A percentile compares a stretch with the other conserved stretches of the same genome.
These are phyloP conservation scores for Elmis aenea DNA, from an alignment of 2,888 invertebrate genomes.

Conservation along the genomic window DNA sequence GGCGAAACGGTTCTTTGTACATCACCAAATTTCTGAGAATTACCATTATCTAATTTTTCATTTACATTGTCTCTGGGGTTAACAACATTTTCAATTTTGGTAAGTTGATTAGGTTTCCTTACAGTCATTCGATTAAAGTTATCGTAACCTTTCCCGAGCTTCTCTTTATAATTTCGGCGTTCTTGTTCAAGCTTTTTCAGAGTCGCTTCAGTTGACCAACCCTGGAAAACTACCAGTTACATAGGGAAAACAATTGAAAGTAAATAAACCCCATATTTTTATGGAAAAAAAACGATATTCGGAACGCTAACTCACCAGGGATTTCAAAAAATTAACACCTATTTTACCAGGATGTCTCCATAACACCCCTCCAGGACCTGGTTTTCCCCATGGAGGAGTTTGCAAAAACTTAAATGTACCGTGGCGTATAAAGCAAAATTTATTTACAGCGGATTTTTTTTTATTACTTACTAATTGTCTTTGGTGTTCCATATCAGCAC, in stretches of 20 bases:
- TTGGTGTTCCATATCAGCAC: conserved; percentile 49
- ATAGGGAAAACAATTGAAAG: not conserved
- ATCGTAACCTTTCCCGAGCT: conserved; percentile 14
- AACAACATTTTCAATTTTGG: conserved; percentile 4
- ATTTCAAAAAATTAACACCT: conserved; percentile 70
- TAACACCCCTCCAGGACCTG: conserved; percentile 65
- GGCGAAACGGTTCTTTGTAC: conserved; percentile 11
- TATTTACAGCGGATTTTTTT: conserved; percentile 3
- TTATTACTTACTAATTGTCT: conserved; percentile 52
- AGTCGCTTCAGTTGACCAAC: conserved; percentile 44
- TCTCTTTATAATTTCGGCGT: conserved; percentile 15
- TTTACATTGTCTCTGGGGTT: not conserved
- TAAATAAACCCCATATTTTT: no score
- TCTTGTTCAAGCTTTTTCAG: conserved; percentile 37
- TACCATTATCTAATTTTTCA: conserved; percentile 6
- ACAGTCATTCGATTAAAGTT: conserved; percentile 13
- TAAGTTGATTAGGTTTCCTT: conserved; percentile 12
- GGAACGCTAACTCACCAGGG: conserved; percentile 58
- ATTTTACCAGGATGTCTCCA: conserved; percentile 71
- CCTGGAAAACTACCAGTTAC: conserved; percentile 34
- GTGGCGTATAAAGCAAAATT: conserved; percentile 3
- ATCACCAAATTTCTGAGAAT: conserved; percentile 2
- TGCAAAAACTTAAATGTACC: conserved; percentile 36
- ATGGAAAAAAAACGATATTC: no score
- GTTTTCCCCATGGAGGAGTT: conserved; percentile 59